A percentile compares a stretch with the other conserved stretches of the same genome.
These are phyloP conservation scores for Oncopeltus fasciatus DNA, from an alignment of 1,140 invertebrate genomes.

Conservation along the genomic window DNA sequence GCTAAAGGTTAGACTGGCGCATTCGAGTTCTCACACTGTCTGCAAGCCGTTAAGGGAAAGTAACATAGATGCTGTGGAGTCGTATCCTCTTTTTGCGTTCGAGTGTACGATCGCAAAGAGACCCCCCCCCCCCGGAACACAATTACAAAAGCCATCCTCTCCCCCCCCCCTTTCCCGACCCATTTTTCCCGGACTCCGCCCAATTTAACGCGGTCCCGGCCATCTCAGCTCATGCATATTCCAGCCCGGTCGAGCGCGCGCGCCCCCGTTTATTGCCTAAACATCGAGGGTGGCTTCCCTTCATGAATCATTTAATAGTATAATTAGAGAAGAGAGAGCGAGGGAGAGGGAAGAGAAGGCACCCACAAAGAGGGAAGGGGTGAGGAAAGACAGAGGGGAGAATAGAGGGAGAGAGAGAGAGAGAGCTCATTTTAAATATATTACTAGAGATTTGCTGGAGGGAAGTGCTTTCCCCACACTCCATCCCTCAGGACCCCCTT, in stretches of 20 bases:
- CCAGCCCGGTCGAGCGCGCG: not conserved
- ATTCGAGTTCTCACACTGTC: not conserved
- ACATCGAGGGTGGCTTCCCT: not conserved
- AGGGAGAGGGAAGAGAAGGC: too few species aligned
- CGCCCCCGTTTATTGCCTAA: not conserved
- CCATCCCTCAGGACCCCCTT: not conserved
- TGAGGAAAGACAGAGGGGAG: too few species aligned
- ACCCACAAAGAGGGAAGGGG: too few species aligned
- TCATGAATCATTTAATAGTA: not conserved
- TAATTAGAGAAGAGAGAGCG: not conserved
- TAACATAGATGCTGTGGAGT: not conserved
- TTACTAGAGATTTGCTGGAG: not conserved
- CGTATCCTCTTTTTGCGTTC: not conserved
- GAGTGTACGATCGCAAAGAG: too few species aligned
- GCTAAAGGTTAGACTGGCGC: not conserved
- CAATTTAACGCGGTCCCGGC: not conserved
- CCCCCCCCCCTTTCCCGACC: not conserved
- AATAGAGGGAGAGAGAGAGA: not conserved
- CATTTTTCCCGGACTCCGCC: not conserved
- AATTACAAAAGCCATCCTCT: too few species aligned
- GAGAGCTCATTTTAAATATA: not conserved
- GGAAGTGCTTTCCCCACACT: not conserved
- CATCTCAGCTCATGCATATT: not conserved
- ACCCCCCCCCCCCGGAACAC: too few species aligned
- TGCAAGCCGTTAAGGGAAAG: not conserved